Evolutionary conservation across 37 sponge, comb jelly and placozoan genomes (phyloP), one percentile per base, ranked within the genome.

Genomic region (Ianthella basta): DNA sequence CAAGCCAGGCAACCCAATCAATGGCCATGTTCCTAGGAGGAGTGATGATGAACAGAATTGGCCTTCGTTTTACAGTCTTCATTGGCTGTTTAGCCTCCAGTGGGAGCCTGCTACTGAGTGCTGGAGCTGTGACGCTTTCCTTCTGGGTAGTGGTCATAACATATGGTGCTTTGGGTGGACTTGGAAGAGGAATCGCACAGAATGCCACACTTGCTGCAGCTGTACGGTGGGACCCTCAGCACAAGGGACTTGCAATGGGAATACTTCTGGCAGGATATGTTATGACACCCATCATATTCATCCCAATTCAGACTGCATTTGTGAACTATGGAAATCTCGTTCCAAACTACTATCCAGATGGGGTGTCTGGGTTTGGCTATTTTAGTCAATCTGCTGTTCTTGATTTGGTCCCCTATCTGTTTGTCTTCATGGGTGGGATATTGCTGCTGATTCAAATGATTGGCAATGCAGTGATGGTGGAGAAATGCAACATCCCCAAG

Each of bases 241-340:
- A 88, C 72, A 94, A 90, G 55, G 98, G 95, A 21, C 60, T 92
- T 37, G 93, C 87, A 32, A 88, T 83, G 50, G 98, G 95, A 14
- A 34, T 94, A n/a, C 91, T 94, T 3, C 85, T 97, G 25, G 80
- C 95, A 38, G 98, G 98, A 0, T 91, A 89, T 59, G 98, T 93
- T 4, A 29, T 88, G 35, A 89, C 95, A 40, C 89, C 95, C n/a
- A 61, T 93, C 23, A 59, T 92, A 0, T 92, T 94, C 75, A 89
- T 82, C 60, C 73, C 86, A 20, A 82, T 94, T 0, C 96, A 95
- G 53, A 94, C 98, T 25, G 77, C 21, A 15, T 97, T 70, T 60
- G 85, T 97, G 14, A 97, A 97, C 82, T 95, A 95, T 55, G 29
- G 83, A 40, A 94, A 94, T 60, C 24, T 79, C 3, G 32, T 16